Base-by-base conservation (phyloP, 2,888 invertebrate species). In the Drosophila greeni region DNA sequence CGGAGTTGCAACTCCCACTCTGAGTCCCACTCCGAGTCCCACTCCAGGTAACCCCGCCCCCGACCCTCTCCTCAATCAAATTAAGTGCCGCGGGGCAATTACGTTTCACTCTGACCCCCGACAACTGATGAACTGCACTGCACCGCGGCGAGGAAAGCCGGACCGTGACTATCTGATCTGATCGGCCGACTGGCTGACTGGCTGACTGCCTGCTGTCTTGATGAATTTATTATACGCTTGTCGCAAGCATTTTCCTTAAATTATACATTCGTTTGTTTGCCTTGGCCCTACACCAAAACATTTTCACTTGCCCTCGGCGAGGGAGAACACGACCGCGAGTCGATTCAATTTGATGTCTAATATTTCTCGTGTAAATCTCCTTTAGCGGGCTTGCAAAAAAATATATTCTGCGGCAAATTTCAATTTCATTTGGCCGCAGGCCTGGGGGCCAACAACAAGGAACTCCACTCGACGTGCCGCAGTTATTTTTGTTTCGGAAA, bases 81-180 rank as follows among this genome's bases (percentile, higher is more conserved):
- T 78, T 78, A 73, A 77, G 73, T 79, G 73, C 81, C 68, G 71
- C 69, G 71, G 82, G 84, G 82, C 85, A 83, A 84, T 85, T 85
- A 81, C 76, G 75, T 84, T 81, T 86, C 73, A 73, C 85, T 81
- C 70, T 85, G 85, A 82, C 81, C 81, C 64, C 74, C 47, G 48
- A 43, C 59, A 56, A 67, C 71, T 70, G 65, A 70, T 58, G 70
- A 74, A 42, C 42, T 42, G 24, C 42, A 69, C 72, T 70, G 66
- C 67, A 72, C 40, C 51, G 45, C 49, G 49, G 62, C 29, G 47
- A 52, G 59, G 82, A 82, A 78, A 75, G 84, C 73, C 64, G 62
- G 55, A 66, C 51, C 82, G 84, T 78, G 80, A 77, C 75, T 73
- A 49, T 45, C 55, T 37, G 47, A 37, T 42, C 53, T 12, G 59